Evolutionary conservation across 2,888 invertebrate species (phyloP), one percentile per base, ranked within the genome.

Genomic region (Phyto melanocephala): DNA sequence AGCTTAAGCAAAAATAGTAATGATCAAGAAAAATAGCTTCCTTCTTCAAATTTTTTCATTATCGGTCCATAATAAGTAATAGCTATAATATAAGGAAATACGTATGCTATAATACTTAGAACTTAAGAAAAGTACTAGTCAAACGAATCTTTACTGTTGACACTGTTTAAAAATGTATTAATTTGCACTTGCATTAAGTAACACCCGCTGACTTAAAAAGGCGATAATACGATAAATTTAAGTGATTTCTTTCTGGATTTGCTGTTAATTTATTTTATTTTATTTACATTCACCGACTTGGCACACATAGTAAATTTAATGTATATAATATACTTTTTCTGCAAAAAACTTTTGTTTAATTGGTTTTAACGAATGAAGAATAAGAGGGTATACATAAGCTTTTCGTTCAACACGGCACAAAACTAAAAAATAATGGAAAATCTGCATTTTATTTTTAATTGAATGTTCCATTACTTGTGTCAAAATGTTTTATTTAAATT

Each of bases 201-300:
- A 74, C 72, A 80, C 65, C 72, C 79, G 60, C 67, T 42, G 79
- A 74, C 67, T 74, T 65, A 45, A 52, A 67, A 68, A 72, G 60
- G 67, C 58, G 72, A 79, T 72, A 74, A 80, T 79, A 79, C 58
- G 72, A 74, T 74, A 67, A 80, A 67, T 79, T 72, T 17, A 17
- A 60, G 60, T 54, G 60, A 67, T 80, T 72, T 79, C 22, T 42
- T 56, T 63, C 33, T 42, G 15, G 1, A 37, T 75, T 74, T 63
- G 40, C 22, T 45, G 4, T 42, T 35, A 45, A 13, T 70, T 33
- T 45, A 42, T 58, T 56, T 17, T 6, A 28, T 70, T 72, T 72
- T 74, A 74, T 79, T 80, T 74, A 60, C 67, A 80, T 80, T 80
- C 74, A 74, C 67, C 67, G 33, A 74, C 72, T 70, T 80, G 60